A percentile compares a stretch with the other conserved stretches of the same genome.
Conservation (phyloP, 2,888 invertebrate species). For the Beris chalybata region DNA sequence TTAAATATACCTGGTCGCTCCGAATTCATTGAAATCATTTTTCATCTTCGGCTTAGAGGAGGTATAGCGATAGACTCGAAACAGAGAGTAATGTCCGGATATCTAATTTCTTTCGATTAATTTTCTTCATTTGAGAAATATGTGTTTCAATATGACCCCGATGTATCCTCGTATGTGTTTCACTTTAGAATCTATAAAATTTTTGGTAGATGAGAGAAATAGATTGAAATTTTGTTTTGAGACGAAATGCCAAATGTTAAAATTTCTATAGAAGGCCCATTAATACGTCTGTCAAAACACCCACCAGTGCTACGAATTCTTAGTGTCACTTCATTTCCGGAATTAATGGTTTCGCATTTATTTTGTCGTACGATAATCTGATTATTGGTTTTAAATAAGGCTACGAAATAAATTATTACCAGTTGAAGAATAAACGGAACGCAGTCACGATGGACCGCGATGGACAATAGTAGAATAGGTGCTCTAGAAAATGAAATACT, state of each 20-base stretch:
- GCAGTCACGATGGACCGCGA: no score
- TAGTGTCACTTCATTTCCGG: neutral
- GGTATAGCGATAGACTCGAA: no score
- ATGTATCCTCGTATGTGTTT: no score
- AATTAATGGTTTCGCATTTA: constrained; percentile 9
- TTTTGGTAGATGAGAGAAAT: neutral
- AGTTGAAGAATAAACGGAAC: no score
- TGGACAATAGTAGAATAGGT: no score
- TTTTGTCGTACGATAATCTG: constrained; percentile 9
- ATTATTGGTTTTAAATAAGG: neutral
- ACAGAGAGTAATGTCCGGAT: no score
- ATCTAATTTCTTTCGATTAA: no score
- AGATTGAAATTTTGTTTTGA: neutral
- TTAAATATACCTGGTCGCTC: constrained; percentile 7
- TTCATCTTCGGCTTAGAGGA: constrained; percentile 23
- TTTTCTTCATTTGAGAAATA: no score
- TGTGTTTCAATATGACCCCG: no score
- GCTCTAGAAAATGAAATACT: no score
- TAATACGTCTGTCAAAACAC: constrained; percentile 13
- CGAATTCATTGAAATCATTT: constrained; percentile 37
- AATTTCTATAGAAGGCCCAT: constrained; percentile 10
- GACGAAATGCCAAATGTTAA: neutral
- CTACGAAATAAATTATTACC: no score
- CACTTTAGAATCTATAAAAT: no score
- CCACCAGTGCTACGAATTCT: constrained; percentile 4